These are phyloP conservation scores for Sympetrum striolatum DNA, from an alignment of 2,888 invertebrate species.

Conservation along the genomic window DNA sequence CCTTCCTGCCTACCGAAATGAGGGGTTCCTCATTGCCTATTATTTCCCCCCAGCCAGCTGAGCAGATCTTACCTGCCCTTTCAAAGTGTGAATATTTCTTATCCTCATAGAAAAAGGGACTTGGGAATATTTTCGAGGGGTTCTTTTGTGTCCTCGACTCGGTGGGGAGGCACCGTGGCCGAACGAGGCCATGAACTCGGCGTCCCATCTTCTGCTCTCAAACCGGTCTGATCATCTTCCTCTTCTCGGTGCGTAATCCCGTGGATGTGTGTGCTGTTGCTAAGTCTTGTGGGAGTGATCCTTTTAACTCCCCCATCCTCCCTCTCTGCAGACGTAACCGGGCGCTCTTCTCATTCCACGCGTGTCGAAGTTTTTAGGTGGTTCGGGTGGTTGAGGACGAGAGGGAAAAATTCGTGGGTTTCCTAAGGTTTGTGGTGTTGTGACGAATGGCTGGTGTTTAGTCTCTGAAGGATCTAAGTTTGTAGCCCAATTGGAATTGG, in stretches of 20 bases:
- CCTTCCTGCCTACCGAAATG: not conserved
- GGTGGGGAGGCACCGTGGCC: not conserved
- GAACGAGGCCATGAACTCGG: not conserved
- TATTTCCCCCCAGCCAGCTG: not conserved
- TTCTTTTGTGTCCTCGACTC: not conserved
- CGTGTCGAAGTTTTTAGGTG: not conserved
- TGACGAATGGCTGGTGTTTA: no score
- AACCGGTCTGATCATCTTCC: not conserved
- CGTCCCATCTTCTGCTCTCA: not conserved
- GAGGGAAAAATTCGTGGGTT: no score
- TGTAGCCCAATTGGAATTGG: not conserved
- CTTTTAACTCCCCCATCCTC: not conserved
- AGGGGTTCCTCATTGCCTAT: not conserved
- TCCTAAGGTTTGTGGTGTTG: no score
- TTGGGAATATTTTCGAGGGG: not conserved
- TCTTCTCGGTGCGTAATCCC: not conserved
- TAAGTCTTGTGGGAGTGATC: conserved; percentile 4
- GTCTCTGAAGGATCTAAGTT: not conserved
- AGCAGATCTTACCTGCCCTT: not conserved
- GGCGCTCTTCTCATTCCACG: not conserved
- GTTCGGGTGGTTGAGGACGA: not conserved
- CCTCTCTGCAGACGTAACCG: not conserved
- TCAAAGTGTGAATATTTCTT: not conserved
- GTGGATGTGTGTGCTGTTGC: conserved; percentile 7
- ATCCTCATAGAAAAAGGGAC: not conserved